Conservation (phyloP, 2,888 invertebrate species). For the Trilocha varians region DNA sequence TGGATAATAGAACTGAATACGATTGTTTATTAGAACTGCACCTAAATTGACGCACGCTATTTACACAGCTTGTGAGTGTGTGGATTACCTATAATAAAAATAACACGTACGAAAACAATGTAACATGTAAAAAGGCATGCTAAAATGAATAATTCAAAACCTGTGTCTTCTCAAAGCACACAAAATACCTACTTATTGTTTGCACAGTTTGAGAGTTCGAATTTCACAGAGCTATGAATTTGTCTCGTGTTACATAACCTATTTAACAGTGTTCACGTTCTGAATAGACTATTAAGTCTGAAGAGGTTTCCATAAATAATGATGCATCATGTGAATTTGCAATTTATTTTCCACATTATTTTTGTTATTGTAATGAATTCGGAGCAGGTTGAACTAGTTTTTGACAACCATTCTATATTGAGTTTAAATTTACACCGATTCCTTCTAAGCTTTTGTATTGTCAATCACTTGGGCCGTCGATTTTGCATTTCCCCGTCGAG, state of each 20-base stretch:
- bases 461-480: constrained; percentile 48
- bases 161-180: constrained; percentile 18
- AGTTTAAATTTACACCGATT: constrained; percentile 50
- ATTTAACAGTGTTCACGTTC: constrained; percentile 5
- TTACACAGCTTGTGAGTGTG: constrained; percentile 16
- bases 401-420: constrained; percentile 32
- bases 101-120: constrained; percentile 21
- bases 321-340: neutral
- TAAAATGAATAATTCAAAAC: constrained; percentile 41
- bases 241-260: constrained; percentile 9
- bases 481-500: constrained; percentile 48
- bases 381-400: neutral
- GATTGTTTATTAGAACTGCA: constrained; percentile 22
- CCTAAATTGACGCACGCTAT: constrained; percentile 19
- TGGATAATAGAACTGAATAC: constrained; percentile 15
- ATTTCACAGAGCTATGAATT: constrained; percentile 8
- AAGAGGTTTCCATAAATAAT: constrained; percentile 3
- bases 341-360: neutral
- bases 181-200: constrained; percentile 21
- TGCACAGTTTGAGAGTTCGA: constrained; percentile 8
- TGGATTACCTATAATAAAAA: constrained; percentile 29
- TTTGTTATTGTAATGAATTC: neutral
- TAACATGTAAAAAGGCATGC: constrained; percentile 28
- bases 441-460: constrained; percentile 58
- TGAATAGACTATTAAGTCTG: constrained; percentile 2